Evolutionary conservation across 2,888 invertebrate species (phyloP), one percentile per base, ranked within the genome.

Genomic region (Campoletis raptor): DNA sequence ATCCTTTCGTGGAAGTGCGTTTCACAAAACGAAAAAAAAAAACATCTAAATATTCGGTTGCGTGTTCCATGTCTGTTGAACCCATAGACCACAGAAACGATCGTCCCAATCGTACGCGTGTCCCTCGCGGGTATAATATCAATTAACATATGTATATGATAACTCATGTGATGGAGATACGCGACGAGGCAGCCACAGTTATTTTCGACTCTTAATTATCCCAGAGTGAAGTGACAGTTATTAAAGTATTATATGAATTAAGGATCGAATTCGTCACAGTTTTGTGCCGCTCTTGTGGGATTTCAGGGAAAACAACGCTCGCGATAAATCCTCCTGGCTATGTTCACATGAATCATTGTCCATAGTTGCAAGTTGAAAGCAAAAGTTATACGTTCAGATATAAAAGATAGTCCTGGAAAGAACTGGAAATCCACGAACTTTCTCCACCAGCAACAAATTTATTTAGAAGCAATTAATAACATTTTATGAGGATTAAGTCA

Each of bases 61-160:
- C 24, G 77, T 64, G 70, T 81, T 72, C 21, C 37, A 37, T n/a
- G 54, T 66, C 10, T 77, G 66, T 37, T 30, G 52, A n/a, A 70
- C 8, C 42, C 80, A 54, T 57, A 61, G 79, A 76, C 82, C 64
- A 52, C 82, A 57, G 24, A 57, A 86, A 76, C 76, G 72, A 66
- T 66, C 61, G 37, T 12, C 36, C 57, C 52, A 69, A 77, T 61
- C 80, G 67, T 66, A 45, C 76, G 77, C 76, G 80, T 83, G 73
- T 83, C 67, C 77, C 83, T 86, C 81, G 40, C 73, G 73, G 83
- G 45, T 78, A 81, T 78, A 83, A 81, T 78, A 83, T 86, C 73
- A 73, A 86, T 86, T 86, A 83, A 83, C 86, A 86, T 86, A 83
- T 80, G 52, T 83, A 81, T 73, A 81, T 86, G 81, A 80, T 77